These are phyloP conservation scores for Noctua pronuba DNA, from an alignment of 2,888 invertebrate species.

Conservation along the genomic window DNA sequence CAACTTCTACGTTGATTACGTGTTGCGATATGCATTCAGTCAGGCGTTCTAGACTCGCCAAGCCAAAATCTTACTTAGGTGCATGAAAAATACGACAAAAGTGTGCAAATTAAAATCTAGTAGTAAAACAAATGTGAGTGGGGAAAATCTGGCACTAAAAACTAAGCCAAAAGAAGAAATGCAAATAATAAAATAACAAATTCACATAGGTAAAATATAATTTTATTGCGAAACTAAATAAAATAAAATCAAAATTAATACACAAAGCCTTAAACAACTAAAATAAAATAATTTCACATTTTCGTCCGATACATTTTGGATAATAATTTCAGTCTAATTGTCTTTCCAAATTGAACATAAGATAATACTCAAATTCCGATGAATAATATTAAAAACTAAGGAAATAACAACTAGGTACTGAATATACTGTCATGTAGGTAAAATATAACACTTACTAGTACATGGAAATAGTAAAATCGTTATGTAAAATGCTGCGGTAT, in stretches of 20 bases:
- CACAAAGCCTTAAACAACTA: slow-evolving; percentile 69
- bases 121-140: neutral
- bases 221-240: slow-evolving; percentile 74
- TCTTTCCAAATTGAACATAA: slow-evolving; percentile 59
- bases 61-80: neutral
- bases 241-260: slow-evolving; percentile 76
- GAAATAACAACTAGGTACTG: slow-evolving; percentile 35
- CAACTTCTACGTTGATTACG: slow-evolving; percentile 12
- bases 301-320: slow-evolving; percentile 56
- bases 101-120: slow-evolving; percentile 28
- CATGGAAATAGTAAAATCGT: slow-evolving; percentile 54
- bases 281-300: slow-evolving; percentile 62
- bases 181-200: slow-evolving; percentile 68
- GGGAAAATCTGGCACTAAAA: neutral
- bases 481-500: slow-evolving; percentile 42
- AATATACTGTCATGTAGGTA: slow-evolving; percentile 77
- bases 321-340: slow-evolving; percentile 67
- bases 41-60: slow-evolving; percentile 46
- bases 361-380: slow-evolving; percentile 46
- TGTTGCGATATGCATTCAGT: slow-evolving; percentile 36
- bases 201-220: slow-evolving; percentile 65
- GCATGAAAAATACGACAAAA: neutral
- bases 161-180: slow-evolving; percentile 38
- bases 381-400: slow-evolving; percentile 21
- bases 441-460: slow-evolving; percentile 63